Conservation (phyloP, 2,888 invertebrate species). For the Nemurella pictetii region DNA sequence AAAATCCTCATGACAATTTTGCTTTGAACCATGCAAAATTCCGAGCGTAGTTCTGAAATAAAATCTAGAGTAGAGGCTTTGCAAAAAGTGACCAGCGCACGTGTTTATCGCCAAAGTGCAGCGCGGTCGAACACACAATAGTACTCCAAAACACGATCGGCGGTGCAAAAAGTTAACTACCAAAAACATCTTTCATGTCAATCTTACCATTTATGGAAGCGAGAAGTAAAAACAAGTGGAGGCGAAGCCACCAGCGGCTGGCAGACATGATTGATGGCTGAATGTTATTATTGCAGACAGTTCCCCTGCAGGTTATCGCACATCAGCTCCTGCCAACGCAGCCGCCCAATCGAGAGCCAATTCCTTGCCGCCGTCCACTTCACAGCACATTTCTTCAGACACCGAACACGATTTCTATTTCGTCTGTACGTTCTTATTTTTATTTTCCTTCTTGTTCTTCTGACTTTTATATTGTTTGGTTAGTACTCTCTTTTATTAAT, state of each 20-base stretch:
- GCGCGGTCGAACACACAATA: not conserved
- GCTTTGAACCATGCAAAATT: not conserved
- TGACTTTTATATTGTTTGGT: slow-evolving; percentile 1
- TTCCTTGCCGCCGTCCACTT: not conserved
- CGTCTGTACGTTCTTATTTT: not conserved
- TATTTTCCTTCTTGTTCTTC: not conserved
- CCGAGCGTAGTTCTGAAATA: not conserved
- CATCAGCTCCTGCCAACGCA: not conserved
- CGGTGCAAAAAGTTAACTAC: not conserved
- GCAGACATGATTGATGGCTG: slow-evolving; percentile 28
- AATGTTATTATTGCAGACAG: slow-evolving; percentile 23
- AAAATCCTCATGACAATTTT: not conserved
- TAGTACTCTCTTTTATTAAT: not conserved
- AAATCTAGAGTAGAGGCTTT: not conserved
- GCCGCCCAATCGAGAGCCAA: not conserved
- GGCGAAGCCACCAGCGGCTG: not conserved
- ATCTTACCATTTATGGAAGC: slow-evolving; percentile 27
- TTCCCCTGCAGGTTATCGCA: slow-evolving; percentile 5
- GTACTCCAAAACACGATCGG: not conserved
- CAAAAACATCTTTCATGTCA: slow-evolving; percentile 14
- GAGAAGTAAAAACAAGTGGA: slow-evolving; percentile 24
- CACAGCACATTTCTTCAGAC: not conserved
- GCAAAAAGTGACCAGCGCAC: not conserved
- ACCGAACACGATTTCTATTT: not conserved
- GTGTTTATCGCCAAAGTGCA: not conserved